Evolutionary conservation across 2,113 vertebrate genomes (phyloP).

Genomic region (Engystomops pustulosus): DNA sequence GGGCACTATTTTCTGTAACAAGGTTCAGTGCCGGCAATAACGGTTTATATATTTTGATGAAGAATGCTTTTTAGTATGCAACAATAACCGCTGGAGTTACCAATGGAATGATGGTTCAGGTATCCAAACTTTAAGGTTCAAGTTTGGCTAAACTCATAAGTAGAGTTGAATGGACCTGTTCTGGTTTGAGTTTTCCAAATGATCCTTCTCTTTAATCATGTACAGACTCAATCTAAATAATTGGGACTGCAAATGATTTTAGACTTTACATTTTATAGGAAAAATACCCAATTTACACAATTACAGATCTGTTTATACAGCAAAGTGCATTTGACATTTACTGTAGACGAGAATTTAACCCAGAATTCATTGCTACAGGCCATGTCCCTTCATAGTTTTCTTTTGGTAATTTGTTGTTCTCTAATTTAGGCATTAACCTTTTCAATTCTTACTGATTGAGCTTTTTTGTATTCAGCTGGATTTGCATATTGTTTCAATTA

Average conservation of each 20-base stretch:
- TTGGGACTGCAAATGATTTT: background rate
- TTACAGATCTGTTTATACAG: background rate
- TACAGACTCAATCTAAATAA: no score
- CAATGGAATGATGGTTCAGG: no score
- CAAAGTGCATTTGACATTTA: background rate
- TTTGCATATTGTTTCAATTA: conserved; percentile 45
- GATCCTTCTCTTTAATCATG: no score
- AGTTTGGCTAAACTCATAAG: no score
- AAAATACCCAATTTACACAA: background rate
- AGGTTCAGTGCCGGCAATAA: no score
- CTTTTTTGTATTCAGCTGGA: background rate
- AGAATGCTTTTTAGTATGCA: no score
- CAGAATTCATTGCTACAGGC: background rate
- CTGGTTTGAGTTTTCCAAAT: no score
- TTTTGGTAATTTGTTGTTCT: background rate
- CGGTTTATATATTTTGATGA: no score
- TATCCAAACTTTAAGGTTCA: no score
- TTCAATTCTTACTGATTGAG: conserved; percentile 20
- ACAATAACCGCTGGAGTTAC: no score
- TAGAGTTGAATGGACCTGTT: no score
- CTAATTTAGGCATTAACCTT: background rate
- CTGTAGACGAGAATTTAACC: background rate
- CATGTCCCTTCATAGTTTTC: background rate
- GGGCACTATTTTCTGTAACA: no score
- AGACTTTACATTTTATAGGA: background rate